Base-by-base conservation (phyloP, 2,888 invertebrate species). In the Smittia sp. region DNA sequence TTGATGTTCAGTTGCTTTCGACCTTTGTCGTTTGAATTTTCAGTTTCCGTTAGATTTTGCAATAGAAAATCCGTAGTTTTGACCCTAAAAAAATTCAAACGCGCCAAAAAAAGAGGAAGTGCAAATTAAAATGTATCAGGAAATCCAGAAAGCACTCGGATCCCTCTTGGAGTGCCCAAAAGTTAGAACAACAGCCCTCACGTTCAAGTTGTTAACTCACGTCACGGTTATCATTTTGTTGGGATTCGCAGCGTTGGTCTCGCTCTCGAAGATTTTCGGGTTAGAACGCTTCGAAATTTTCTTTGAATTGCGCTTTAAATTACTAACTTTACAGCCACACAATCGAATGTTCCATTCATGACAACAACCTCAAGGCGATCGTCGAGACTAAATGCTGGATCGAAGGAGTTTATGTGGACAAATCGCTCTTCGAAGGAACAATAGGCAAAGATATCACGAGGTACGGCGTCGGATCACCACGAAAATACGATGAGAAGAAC, bases 311-410 rank as follows among this genome's bases (percentile, higher is more conserved):
- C 18, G 18, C 2, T 46, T 46, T 15, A 13, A 15, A 15, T 46
- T 15, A 46, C 4, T 15, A 15, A 6, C n/a, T n/a, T 41, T 92
- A 93, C 77, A 93, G 93, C 0, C 91, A 93, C 77, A 93, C 93
- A 0, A 92, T 94, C 70, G 87, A 90, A 77, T 94, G 94, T 80
- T 85, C 88, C 79, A 83, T 32, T 32, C 32, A 3, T 6, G 81
- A 81, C 63, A n/a, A n/a, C 24, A 18, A 7, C 11, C n/a, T 22
- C 2, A 58, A 58, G 11, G 1, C 1, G 0, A 18, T 41, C 1
- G 22, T 67, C 9, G 54, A 27, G 15, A 22, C 27, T 3, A 54
- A 22, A 18, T 72, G 72, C 22, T 72, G 72, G 72, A 62, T 62
- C 18, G 41, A 58, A 15, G 72, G 72, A 18, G 41, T 41, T 0